phyloP scores from a whole-genome alignment of 2,113 vertebrate genomes.

The Siphamia tubifer region DNA sequence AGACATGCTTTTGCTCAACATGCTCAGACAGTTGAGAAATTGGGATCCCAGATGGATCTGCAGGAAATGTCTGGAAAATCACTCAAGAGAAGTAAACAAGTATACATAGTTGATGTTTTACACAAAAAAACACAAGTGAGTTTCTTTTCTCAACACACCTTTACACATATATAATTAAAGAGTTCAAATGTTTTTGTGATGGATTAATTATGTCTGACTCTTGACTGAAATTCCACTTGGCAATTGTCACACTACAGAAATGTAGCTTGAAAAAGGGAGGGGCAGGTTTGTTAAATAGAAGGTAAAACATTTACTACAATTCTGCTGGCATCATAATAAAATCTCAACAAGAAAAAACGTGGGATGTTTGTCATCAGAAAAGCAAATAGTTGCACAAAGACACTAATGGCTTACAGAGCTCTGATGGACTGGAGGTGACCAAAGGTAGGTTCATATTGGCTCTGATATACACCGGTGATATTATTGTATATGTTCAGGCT shows the following conservation, averaged over 20 bases:
- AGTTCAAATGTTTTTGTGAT: no score
- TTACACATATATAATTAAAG: neutral
- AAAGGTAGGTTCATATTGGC: no score
- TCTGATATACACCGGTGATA: no score
- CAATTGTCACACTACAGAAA: neutral
- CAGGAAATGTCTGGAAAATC: slow-evolving; percentile 57
- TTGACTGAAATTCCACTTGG: neutral
- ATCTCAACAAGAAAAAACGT: neutral
- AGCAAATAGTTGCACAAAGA: neutral
- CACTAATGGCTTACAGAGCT: no score
- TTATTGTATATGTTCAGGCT: no score
- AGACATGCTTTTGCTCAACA: neutral
- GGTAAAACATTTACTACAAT: neutral
- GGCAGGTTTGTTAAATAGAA: neutral
- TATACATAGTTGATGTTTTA: slow-evolving; percentile 16
- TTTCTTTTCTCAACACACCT: neutral
- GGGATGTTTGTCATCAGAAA: neutral
- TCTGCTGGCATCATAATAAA: neutral
- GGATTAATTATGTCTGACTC: neutral
- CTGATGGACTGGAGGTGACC: no score
- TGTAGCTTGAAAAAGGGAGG: neutral
- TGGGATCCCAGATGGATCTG: slow-evolving; percentile 49
- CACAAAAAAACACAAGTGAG: neutral
- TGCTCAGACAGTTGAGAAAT: neutral
- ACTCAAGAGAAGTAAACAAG: slow-evolving; percentile 33